Percentiles rank a stretch among this genome's conserved stretches.
Evolutionary conservation across 1,140 invertebrate species (phyloP).

Genomic region (Liolophura sinensis): DNA sequence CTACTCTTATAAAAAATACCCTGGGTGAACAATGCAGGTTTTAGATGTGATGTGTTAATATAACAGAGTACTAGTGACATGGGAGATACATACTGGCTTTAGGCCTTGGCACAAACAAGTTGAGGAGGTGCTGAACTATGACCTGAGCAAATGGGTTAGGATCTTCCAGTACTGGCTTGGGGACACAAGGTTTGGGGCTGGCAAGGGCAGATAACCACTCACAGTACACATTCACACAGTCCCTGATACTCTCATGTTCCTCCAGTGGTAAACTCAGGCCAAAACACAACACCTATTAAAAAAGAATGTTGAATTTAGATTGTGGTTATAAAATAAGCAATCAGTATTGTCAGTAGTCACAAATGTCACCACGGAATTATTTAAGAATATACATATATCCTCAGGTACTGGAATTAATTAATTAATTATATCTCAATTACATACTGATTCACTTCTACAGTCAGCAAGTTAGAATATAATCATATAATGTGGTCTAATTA

Average conservation of each 20-base stretch:
- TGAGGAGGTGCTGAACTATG: conserved; percentile 92
- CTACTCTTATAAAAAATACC: too few species aligned
- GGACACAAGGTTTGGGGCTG: conserved; percentile 71
- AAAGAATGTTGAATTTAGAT: not conserved
- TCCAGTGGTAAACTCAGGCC: conserved; percentile 85
- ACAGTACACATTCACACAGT: conserved; percentile 96
- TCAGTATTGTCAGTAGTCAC: too few species aligned
- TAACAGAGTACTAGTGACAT: not conserved
- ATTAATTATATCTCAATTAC: not conserved
- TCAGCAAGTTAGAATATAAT: not conserved
- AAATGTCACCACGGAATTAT: too few species aligned
- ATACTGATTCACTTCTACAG: not conserved
- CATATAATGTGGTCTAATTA: not conserved
- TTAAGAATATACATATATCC: too few species aligned
- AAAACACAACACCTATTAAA: conserved; percentile 79
- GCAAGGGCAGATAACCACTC: conserved; percentile 92
- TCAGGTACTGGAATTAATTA: not conserved
- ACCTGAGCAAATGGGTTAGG: conserved; percentile 89
- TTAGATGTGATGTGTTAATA: too few species aligned
- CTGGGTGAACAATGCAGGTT: too few species aligned
- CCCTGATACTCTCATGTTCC: conserved; percentile 91
- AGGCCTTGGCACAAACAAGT: conserved; percentile 88
- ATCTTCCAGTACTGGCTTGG: conserved; percentile 82
- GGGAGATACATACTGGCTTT: conserved; percentile 39
- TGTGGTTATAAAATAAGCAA: too few species aligned